Base-by-base conservation (phyloP, 1,140 invertebrate species). In the Drosophila mauritiana region DNA sequence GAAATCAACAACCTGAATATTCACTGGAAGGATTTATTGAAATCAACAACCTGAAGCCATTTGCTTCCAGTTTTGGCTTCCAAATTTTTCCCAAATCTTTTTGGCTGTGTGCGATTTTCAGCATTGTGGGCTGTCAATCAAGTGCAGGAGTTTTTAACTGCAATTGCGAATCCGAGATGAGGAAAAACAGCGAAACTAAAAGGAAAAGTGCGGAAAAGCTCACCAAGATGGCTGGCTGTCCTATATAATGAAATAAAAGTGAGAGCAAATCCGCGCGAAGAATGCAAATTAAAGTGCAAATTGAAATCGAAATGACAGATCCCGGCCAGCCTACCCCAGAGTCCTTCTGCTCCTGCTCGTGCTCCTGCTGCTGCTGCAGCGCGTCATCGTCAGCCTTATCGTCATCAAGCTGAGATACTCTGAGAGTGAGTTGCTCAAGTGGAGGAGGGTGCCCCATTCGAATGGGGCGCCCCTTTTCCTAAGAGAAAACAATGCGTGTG, bases 201-300 rank as follows among this genome's bases (percentile, higher is more conserved):
- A 36, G 27, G 20, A 67, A 43, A 51, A 67, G 63, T 40, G 36
- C 5, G 12, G n/a, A 42, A 51, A 31, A 25, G 61, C 61, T 56
- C 27, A 15, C 4, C 49, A 42, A 42, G 49, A 59, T 36, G 46
- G 15, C 15, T 39, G 42, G 10, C 11, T 25, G 17, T 12, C 56
- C 36, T 42, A 34, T 36, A 63, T 59, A 63, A 63, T 59, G 57
- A 59, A 58, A 63, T 63, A 59, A 63, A 63, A 59, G 64, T 67
- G 37, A 43, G 37, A 67, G 58, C 45, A 64, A 51, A 51, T 67
- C 36, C 42, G 8, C 13, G 20, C 8, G 45, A 45, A 45, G 45
- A 64, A 67, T 67, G 64, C 36, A 67, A 67, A 67, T 67, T 67
- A 62, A 67, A 67, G 64, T 67, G 59, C 64, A 67, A 67, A 67